Conservation (phyloP, 23 tunicate genomes). For the Styela clava region DNA sequence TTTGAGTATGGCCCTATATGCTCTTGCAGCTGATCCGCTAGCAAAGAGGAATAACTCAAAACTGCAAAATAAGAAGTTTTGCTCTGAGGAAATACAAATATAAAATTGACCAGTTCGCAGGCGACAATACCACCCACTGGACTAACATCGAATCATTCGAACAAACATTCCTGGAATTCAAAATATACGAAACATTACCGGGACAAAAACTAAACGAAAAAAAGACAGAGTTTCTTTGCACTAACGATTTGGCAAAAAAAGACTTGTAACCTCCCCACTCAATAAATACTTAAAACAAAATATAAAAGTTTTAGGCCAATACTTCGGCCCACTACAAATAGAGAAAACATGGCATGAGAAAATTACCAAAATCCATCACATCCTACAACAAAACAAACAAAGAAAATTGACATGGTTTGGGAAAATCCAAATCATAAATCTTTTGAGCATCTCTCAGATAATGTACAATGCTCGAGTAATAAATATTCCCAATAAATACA, state of each 20-base stretch:
- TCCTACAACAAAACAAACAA: background rate
- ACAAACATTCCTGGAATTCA: background rate
- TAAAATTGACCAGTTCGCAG: slow-evolving; percentile 26
- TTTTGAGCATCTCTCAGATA: background rate
- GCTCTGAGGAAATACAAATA: background rate
- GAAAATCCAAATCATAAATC: background rate
- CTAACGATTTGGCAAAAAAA: background rate
- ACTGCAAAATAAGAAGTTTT: background rate
- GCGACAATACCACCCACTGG: background rate
- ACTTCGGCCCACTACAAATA: background rate
- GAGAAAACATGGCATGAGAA: background rate
- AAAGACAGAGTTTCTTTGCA: slow-evolving; percentile 6
- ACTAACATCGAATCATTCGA: background rate
- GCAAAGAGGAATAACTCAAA: background rate
- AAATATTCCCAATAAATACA: background rate
- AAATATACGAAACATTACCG: background rate
- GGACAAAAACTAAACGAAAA: slow-evolving; percentile 25
- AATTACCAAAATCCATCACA: background rate
- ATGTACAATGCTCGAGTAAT: background rate
- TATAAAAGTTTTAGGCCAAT: background rate
- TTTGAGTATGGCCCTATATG: slow-evolving; percentile 14
- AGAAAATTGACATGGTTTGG: background rate
- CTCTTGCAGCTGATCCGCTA: background rate
- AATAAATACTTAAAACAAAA: background rate
- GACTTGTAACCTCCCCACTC: background rate